Conservation (phyloP, 2,797 vertebrate genomes). For the Cryptoblepharus egeriae region DNA sequence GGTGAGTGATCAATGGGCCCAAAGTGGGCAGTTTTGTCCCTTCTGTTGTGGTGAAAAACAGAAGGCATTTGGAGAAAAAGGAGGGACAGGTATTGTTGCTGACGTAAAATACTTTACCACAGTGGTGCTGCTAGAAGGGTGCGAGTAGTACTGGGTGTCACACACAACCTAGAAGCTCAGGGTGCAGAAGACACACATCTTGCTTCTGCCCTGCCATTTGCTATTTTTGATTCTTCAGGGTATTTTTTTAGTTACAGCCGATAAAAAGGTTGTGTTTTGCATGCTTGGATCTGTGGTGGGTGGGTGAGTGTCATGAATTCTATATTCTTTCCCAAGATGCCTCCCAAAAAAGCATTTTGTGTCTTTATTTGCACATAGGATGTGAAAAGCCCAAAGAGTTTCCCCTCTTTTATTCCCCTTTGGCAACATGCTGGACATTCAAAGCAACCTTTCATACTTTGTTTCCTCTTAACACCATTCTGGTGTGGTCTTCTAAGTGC, state of each 20-base stretch:
- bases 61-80: neutral
- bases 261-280: neutral
- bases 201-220: neutral
- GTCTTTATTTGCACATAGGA: neutral
- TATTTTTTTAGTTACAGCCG: neutral
- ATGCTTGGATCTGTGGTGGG: neutral
- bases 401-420: neutral
- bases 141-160: too few species aligned
- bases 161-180: too few species aligned
- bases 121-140: too few species aligned
- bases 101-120: neutral
- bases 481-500: neutral
- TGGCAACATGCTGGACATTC: neutral
- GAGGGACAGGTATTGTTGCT: too few species aligned
- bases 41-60: neutral
- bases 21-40: neutral
- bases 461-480: neutral
- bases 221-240: neutral
- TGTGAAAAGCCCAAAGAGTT: neutral
- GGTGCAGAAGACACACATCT: neutral
- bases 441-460: neutral
- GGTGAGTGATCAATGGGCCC: slow-evolving; percentile 80
- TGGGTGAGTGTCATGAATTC: neutral
- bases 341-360: too few species aligned
- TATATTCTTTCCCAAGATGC: neutral